Percentiles rank a stretch among this genome's conserved stretches.
phyloP scores from a whole-genome alignment of 2,888 invertebrate species.

The Xestia sexstrigata region DNA sequence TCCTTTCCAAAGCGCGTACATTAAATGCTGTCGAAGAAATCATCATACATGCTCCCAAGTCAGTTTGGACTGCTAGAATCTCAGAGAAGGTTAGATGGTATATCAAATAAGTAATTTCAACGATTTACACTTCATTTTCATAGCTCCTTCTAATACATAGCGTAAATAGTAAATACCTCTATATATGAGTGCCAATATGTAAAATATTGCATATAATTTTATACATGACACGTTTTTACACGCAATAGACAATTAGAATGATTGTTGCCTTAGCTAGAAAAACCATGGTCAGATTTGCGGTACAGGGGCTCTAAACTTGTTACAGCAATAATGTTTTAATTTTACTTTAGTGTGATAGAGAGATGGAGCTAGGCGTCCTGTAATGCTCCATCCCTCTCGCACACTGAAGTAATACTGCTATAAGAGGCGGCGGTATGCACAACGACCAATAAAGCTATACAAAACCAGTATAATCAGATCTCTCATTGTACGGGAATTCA shows the following conservation, averaged over 20 bases:
- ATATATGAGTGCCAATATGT: constrained; percentile 49
- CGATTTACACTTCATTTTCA: constrained; percentile 12
- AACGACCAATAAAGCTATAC: not conserved
- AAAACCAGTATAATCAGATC: not conserved
- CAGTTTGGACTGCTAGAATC: not conserved
- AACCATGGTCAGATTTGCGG: constrained; percentile 8
- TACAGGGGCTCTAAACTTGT: not conserved
- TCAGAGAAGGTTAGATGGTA: not conserved
- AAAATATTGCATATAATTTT: constrained; percentile 55
- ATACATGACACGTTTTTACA: constrained; percentile 47
- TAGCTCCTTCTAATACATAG: constrained; percentile 40
- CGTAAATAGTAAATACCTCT: constrained; percentile 35
- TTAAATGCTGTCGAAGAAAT: too few relatives aligned
- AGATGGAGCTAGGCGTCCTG: not conserved
- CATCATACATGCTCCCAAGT: too few relatives aligned
- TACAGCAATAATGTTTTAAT: not conserved
- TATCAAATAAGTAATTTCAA: constrained; percentile 38
- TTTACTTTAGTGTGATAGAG: not conserved
- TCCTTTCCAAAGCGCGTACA: too few relatives aligned
- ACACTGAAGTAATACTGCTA: not conserved
- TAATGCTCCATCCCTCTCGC: not conserved
- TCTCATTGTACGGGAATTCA: not conserved
- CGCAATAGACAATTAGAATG: constrained; percentile 34
- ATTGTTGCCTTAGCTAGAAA: constrained; percentile 7
- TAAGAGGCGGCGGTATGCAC: not conserved